phyloP scores from a whole-genome alignment of 2,113 vertebrate species.

The Eubucco bourcierii region DNA sequence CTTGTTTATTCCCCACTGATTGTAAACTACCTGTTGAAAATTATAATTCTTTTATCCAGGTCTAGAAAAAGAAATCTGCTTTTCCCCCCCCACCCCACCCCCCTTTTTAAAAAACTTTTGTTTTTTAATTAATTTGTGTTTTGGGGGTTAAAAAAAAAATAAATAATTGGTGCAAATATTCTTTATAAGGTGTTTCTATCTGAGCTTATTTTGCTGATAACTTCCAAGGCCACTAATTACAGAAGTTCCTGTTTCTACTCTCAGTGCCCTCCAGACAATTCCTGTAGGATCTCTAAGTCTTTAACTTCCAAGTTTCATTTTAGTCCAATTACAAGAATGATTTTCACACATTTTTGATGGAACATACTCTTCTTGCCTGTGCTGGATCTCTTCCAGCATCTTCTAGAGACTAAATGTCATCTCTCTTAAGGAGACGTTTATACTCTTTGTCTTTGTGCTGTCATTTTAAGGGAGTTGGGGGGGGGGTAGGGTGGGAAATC shows the following conservation, averaged over 20 bases:
- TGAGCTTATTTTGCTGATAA: slow-evolving; percentile 60
- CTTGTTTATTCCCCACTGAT: slow-evolving; percentile 68
- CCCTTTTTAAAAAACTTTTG: background rate
- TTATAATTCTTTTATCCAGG: slow-evolving; percentile 71
- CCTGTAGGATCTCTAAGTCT: background rate
- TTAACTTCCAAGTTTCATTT: slow-evolving; percentile 44
- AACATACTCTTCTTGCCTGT: background rate
- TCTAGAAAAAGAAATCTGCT: slow-evolving; percentile 39
- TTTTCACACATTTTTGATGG: slow-evolving; percentile 22
- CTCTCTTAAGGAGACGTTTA: slow-evolving; percentile 32
- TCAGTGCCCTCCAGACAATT: slow-evolving; percentile 19
- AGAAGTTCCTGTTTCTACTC: slow-evolving; percentile 10
- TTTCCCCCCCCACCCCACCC: slow-evolving; percentile 30
- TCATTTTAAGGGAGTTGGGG: slow-evolving; percentile 8
- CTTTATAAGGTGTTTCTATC: slow-evolving; percentile 76
- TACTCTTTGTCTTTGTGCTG: slow-evolving; percentile 23
- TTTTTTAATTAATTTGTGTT: slow-evolving; percentile 58
- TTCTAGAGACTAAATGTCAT: slow-evolving; percentile 41
- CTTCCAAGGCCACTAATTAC: slow-evolving; percentile 16
- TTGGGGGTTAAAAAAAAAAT: slow-evolving; percentile 54
- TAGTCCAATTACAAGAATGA: slow-evolving; percentile 24
- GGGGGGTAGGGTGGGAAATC: too few relatives aligned
- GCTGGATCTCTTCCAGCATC: slow-evolving; percentile 33
- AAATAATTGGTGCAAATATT: slow-evolving; percentile 77
- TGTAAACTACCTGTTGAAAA: slow-evolving; percentile 80